Base-by-base conservation (phyloP, 2,113 vertebrate species). In the Austrofundulus limnaeus region DNA sequence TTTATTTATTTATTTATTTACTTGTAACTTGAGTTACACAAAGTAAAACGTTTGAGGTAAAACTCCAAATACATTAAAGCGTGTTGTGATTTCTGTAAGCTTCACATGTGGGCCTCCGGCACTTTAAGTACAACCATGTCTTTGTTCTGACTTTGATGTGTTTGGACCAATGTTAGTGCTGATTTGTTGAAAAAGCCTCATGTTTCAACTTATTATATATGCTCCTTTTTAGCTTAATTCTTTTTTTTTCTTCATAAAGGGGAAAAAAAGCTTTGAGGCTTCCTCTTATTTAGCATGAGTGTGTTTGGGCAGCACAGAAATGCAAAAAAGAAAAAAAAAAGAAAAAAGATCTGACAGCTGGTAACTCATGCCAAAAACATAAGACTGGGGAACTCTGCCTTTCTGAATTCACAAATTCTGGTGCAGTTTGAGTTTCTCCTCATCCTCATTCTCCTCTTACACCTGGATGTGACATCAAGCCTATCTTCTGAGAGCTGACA, bases 401-500 rank as follows among this genome's bases (percentile, higher is more conserved):
- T 57, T 21, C 4, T 41, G 37, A 56, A 56, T 41, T 41, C 14
- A 23, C 53, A 41, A 24, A 41, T 24, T 56, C 34, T 20, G 16
- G 25, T 52, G 52, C 52, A 15, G 34, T 39, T 19, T 38, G 37
- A 25, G 28, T 50, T 51, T 67, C 2, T 39, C 45, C 48, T 50
- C 47, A 51, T 45, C 21, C 38, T 52, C 28, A 34, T 20, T 37
- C 16, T 1, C 38, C 12, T 51, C 57, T 17, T 51, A n/a, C 38
- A 17, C 31, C 31, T 38, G 45, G 9, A 49, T 48, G n/a, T 37
- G 14, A 10, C 15, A 15, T 48, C 28, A 42, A 41, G 9, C 20
- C 21, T 34, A 3, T 68, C 16, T 59, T 54, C 51, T n/a, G 38
- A 59, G 47, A 23, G 55, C 31, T 34, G 10, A 49, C 34, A 55